Evolutionary conservation across 2,113 vertebrate species (phyloP).

Genomic region (Chaetodon auriga): DNA sequence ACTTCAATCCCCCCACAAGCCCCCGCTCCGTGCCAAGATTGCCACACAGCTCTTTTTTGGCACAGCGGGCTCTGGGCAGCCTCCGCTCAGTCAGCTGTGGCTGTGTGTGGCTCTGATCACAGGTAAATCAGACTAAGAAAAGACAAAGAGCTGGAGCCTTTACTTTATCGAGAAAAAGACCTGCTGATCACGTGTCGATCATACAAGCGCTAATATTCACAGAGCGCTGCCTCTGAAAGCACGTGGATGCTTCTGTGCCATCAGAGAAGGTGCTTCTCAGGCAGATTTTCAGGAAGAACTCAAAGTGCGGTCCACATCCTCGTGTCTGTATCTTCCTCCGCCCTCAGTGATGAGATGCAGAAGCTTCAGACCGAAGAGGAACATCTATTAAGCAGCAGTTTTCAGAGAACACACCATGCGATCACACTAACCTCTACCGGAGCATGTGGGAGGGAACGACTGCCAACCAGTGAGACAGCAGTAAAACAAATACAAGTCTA

Average conservation of each 20-base stretch:
- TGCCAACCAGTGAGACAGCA: conserved; percentile 9
- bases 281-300: neutral
- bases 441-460: neutral
- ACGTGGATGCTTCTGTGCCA: neutral
- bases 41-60: conserved; percentile 68
- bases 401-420: conserved; percentile 8
- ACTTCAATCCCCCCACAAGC: conserved; percentile 62
- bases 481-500: neutral
- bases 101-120: conserved; percentile 57
- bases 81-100: conserved; percentile 61
- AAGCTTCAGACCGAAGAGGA: neutral
- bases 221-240: neutral
- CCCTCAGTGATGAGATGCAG: conserved; percentile 3
- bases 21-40: conserved; percentile 65
- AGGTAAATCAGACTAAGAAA: conserved; percentile 54
- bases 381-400: neutral
- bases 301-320: neutral
- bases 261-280: neutral
- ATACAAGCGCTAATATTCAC: neutral
- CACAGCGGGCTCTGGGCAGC: conserved; percentile 57
- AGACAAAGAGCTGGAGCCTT: conserved; percentile 22
- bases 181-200: conserved; percentile 1
- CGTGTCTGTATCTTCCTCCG: neutral
- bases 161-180: conserved; percentile 26
- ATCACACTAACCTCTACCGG: conserved; percentile 15